phyloP scores from a whole-genome alignment of 2,113 vertebrate species.

The Campylorhamphus procurvoides region DNA sequence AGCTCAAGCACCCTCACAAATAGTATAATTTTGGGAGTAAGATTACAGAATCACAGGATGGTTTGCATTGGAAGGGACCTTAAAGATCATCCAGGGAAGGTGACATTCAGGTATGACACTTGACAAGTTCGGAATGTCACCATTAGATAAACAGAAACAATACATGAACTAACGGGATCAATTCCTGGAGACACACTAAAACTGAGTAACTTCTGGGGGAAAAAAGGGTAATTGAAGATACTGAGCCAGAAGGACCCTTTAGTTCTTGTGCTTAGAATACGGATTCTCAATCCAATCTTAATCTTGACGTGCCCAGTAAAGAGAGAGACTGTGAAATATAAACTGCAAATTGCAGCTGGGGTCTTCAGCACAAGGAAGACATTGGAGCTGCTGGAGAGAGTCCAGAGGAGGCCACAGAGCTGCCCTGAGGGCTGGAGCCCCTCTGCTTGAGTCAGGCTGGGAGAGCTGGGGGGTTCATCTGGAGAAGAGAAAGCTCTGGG shows the following conservation, averaged over 20 bases:
- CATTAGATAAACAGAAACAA: not conserved
- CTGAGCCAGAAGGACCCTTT: not conserved
- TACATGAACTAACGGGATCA: fast-evolving
- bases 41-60: not conserved
- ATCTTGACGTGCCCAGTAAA: not conserved
- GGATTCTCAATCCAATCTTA: not conserved
- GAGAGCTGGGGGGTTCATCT: not conserved
- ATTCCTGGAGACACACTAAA: not conserved
- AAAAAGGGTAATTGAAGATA: not conserved
- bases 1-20: not conserved
- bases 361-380: not conserved
- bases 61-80: not conserved
- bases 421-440: not conserved
- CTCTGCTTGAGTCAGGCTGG: not conserved
- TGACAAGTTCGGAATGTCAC: not conserved
- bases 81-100: not conserved
- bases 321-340: not conserved
- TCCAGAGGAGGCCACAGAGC: fast-evolving
- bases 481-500: not conserved
- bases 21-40: not conserved
- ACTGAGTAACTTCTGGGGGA: not conserved
- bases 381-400: not conserved
- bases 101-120: not conserved
- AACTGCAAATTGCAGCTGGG: not conserved
- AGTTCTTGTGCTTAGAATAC: not conserved